Conservation (phyloP, 1,140 invertebrate genomes). For the Coenobita brevimanus region DNA sequence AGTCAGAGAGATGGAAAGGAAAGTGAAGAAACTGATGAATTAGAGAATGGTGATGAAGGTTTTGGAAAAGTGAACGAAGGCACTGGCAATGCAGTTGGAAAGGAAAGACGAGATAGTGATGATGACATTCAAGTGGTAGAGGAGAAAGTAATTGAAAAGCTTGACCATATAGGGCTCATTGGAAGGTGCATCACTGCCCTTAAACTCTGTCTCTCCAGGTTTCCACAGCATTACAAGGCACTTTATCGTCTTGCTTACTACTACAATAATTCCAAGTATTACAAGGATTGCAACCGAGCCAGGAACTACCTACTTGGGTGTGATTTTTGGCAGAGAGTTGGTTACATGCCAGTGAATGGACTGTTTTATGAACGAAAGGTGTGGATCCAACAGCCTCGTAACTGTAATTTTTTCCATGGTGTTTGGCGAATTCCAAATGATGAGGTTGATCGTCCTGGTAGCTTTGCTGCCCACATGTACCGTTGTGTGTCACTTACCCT, state of each 20-base stretch:
- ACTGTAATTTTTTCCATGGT: constrained; percentile 89
- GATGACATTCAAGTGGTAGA: constrained; percentile 55
- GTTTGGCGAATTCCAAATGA: constrained; percentile 89
- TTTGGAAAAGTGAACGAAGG: constrained; percentile 44
- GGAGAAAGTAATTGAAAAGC: constrained; percentile 74
- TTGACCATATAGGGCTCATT: constrained; percentile 72
- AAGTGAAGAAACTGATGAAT: background rate
- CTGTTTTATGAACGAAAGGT: constrained; percentile 89
- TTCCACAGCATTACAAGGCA: constrained; percentile 94
- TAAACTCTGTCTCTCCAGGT: constrained; percentile 87
- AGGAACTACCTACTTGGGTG: constrained; percentile 82
- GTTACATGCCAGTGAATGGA: constrained; percentile 75
- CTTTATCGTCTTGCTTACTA: constrained; percentile 90
- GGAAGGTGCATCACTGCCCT: constrained; percentile 83
- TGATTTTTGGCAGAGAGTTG: constrained; percentile 70
- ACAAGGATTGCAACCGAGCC: constrained; percentile 81
- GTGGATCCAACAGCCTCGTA: constrained; percentile 60
- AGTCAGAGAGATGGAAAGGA: background rate
- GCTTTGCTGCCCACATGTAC: constrained; percentile 93
- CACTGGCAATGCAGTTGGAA: constrained; percentile 70
- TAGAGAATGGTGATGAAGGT: background rate
- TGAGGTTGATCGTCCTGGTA: constrained; percentile 93
- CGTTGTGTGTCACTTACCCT: constrained; percentile 86
- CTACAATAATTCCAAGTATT: constrained; percentile 83
- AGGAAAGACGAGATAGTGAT: constrained; percentile 54